phyloP scores from a whole-genome alignment of 2,888 invertebrate genomes.

The Vesta saturnalis region DNA sequence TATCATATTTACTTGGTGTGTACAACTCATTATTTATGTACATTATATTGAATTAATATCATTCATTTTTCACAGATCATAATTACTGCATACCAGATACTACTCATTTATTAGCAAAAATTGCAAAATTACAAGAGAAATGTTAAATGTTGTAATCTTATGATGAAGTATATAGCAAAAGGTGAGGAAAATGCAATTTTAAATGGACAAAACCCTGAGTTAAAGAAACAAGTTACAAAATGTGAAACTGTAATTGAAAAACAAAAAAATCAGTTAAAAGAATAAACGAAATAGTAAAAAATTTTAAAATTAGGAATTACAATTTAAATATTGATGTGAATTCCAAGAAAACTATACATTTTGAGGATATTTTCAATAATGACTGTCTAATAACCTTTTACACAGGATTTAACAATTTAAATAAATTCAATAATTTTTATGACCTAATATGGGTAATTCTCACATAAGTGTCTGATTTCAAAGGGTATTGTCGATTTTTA shows the following conservation, averaged over 20 bases:
- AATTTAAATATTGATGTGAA: background rate
- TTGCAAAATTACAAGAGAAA: slow-evolving; percentile 5
- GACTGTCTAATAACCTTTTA: slow-evolving; percentile 2
- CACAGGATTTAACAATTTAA: background rate
- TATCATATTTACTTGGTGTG: background rate
- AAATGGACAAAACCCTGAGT: background rate
- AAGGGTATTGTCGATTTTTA: too few relatives aligned
- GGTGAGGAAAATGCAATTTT: slow-evolving; percentile 1
- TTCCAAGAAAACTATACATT: background rate
- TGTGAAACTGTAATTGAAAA: slow-evolving; percentile 3
- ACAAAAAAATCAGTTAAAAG: slow-evolving; percentile 4
- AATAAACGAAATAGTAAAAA: slow-evolving; percentile 3
- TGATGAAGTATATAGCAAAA: slow-evolving; percentile 5
- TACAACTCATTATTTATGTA: slow-evolving; percentile 5
- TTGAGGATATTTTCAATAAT: background rate
- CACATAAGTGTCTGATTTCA: too few relatives aligned
- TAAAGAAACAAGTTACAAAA: background rate
- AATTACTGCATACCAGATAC: slow-evolving; percentile 3
- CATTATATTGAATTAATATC: slow-evolving; percentile 2
- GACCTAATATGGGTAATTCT: too few relatives aligned
- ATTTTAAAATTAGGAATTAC: background rate
- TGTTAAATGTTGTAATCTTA: background rate
- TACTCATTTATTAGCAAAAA: background rate
- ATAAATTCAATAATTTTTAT: too few relatives aligned
- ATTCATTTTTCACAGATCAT: slow-evolving; percentile 5